These are phyloP conservation scores for Todus mexicanus DNA, from an alignment of 2,797 vertebrate genomes.

Conservation along the genomic window DNA sequence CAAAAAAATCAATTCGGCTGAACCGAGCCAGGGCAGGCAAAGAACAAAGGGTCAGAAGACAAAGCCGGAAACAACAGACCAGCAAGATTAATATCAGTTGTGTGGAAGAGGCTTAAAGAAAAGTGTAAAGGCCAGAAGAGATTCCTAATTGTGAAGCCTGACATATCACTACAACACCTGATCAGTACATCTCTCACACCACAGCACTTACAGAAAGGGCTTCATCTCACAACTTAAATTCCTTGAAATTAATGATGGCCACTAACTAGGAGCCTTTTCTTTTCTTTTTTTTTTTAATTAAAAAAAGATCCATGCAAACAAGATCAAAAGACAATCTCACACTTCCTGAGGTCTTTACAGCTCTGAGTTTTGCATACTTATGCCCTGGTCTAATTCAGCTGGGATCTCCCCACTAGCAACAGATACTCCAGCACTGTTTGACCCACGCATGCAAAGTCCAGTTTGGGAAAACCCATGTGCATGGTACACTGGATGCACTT, in stretches of 20 bases:
- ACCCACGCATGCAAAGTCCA: neutral
- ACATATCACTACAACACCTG: neutral
- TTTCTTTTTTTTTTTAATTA: neutral
- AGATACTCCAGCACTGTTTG: neutral
- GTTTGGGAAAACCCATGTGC: neutral
- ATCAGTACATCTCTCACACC: neutral
- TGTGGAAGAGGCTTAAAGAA: neutral
- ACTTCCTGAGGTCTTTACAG: neutral
- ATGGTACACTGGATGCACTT: neutral
- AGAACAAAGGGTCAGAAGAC: constrained; percentile 65
- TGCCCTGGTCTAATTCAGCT: neutral
- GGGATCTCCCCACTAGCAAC: neutral
- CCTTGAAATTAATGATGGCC: neutral
- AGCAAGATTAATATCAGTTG: constrained; percentile 31
- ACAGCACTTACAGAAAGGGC: neutral
- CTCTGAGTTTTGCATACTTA: neutral
- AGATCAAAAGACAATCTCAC: neutral
- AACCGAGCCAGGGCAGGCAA: constrained; percentile 18
- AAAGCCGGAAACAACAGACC: constrained; percentile 44
- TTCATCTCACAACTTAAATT: neutral
- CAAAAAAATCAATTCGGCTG: constrained; percentile 44
- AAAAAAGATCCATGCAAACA: neutral
- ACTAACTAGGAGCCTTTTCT: neutral
- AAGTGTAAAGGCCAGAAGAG: neutral
- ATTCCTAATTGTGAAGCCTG: neutral